Percentiles rank a stretch among this genome's conserved stretches.
phyloP scores from a whole-genome alignment of 2,888 invertebrate genomes.

The Drosophila pseudotalamancana region DNA sequence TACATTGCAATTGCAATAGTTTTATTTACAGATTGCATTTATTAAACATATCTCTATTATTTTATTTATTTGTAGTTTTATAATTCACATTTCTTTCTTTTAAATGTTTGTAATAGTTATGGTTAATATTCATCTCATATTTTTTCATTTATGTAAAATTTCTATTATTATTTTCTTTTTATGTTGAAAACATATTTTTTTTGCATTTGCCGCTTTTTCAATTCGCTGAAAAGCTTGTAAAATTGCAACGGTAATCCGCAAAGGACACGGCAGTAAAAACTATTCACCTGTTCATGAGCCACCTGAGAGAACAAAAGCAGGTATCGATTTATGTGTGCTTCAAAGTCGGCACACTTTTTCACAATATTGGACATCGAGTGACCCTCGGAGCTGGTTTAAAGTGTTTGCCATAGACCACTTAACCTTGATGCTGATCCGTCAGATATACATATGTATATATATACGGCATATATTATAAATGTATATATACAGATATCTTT shows the following conservation, averaged over 20 bases:
- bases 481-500: not conserved
- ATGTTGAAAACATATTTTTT: not conserved
- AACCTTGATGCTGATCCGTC: constrained; percentile 61
- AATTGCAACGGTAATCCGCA: constrained; percentile 6
- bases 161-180: not conserved
- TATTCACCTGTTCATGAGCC: constrained; percentile 32
- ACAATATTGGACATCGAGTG: constrained; percentile 14
- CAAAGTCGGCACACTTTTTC: constrained; percentile 20
- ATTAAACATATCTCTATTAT: not conserved
- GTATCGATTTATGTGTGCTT: constrained; percentile 41
- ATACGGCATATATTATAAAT: not conserved
- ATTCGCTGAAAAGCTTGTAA: not conserved
- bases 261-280: constrained; percentile 13
- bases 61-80: not conserved
- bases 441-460: not conserved
- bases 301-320: constrained; percentile 38
- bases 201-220: not conserved
- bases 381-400: constrained; percentile 20
- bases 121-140: not conserved
- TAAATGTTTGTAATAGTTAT: not conserved
- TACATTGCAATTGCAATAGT: too few species aligned
- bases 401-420: constrained; percentile 44
- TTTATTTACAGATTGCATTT: too few species aligned
- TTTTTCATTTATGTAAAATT: not conserved
- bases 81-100: not conserved